Evolutionary conservation across 1,140 invertebrate species (phyloP).

Genomic region (Panagrolaimus sp.): DNA sequence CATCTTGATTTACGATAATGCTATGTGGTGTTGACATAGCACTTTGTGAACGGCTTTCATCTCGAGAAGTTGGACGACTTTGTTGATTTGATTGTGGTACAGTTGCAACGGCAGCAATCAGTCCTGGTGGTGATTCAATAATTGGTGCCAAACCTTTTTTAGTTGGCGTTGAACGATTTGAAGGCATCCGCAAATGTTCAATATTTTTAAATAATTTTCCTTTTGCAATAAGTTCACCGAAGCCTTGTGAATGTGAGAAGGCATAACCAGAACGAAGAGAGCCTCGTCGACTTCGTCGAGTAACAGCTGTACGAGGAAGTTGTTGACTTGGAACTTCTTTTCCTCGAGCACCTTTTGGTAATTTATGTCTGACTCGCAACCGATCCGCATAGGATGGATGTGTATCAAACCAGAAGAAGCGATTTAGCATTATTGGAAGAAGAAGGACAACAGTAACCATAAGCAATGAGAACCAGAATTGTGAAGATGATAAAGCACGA

Average conservation of each 20-base stretch:
- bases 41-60: background rate
- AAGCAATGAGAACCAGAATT: constrained; percentile 88
- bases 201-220: constrained; percentile 81
- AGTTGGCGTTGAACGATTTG: constrained; percentile 18
- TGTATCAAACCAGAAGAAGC: constrained; percentile 82
- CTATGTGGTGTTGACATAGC: background rate
- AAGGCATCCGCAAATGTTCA: constrained; percentile 41
- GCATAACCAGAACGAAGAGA: constrained; percentile 93
- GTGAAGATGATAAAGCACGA: constrained; percentile 65
- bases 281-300: constrained; percentile 73
- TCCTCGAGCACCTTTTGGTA: constrained; percentile 62
- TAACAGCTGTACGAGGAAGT: constrained; percentile 66
- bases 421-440: constrained; percentile 85
- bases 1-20: constrained; percentile 15
- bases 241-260: constrained; percentile 93
- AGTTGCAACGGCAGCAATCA: constrained; percentile 1
- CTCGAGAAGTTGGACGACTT: constrained; percentile 9
- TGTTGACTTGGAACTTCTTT: constrained; percentile 60
- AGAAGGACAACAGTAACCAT: constrained; percentile 79
- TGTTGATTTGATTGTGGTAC: background rate
- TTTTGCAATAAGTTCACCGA: constrained; percentile 91
- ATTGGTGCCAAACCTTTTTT: constrained; percentile 1
- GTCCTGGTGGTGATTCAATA: constrained; percentile 4
- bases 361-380: constrained; percentile 70
- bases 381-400: constrained; percentile 83